Evolutionary conservation across 2,113 vertebrate genomes (phyloP), one percentile per base, ranked within the genome.

Genomic region (Taxidea taxus): DNA sequence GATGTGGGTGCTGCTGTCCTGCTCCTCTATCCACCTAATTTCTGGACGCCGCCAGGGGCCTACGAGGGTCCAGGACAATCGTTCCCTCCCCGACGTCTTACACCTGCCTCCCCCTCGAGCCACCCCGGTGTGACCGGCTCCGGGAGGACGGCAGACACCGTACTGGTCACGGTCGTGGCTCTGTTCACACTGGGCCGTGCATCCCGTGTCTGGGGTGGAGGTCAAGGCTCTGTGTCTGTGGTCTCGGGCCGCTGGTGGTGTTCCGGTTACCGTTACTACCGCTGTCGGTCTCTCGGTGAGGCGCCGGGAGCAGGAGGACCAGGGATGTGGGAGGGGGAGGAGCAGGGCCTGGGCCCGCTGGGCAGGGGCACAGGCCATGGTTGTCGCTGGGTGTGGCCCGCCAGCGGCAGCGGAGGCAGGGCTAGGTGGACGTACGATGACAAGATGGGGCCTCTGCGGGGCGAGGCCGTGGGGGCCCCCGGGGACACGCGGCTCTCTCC

Each of bases 261-360:
- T 16, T 4, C 4, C 1, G 0, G 25, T 9, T 29, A 29, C 6
- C 3, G 7, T 16, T 16, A 15, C 42, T 7, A 9, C 6, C 3
- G 7, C 12, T 3, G 1, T 16, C 6, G 2, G 25, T 15, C 14
- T 44, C 72, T 15, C 6, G 42, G 72, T 8, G 42, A 75, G 72
- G 72, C 0, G 2, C 25, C 12, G 0, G 72, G 16, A 25, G 13
- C 25, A 74, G 3, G 39, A 27, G 25, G 25, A 29, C 6, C 70
- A 4, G 39, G 39, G 72, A 29, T 1, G 13, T 7, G 0, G 2
- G 72, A 2, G 0, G 23, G 37, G 14, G 72, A 44, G 13, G 25
- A 16, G 25, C 1, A 39, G 37, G 70, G 37, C n/a, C 2, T 16
- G 37, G 37, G 70, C 21, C 70, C 21, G 4, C 9, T 6, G 72